A percentile compares a stretch with the other conserved stretches of the same genome.
Conservation (phyloP, 2,888 invertebrate species). For the Polyploca ridens region DNA sequence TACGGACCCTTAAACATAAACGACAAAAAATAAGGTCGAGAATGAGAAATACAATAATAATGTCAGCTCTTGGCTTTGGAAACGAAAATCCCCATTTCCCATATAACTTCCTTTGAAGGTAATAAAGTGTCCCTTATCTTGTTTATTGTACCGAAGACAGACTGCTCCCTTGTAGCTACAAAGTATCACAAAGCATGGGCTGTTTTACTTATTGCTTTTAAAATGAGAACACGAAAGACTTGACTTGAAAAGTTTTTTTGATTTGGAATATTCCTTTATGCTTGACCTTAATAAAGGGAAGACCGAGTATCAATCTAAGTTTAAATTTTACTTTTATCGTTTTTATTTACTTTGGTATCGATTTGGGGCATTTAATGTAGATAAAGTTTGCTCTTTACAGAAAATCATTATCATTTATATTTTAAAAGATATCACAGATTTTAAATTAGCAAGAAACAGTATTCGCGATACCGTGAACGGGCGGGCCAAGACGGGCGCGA, state of each 20-base stretch:
- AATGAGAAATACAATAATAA: constrained; percentile 9
- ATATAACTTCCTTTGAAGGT: constrained; percentile 11
- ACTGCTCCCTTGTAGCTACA: background rate
- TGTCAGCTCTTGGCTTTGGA: background rate
- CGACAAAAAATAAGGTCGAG: constrained; percentile 8
- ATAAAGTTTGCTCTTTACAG: too few relatives aligned
- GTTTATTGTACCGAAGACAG: constrained; percentile 5
- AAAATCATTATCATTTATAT: too few relatives aligned
- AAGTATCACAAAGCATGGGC: background rate
- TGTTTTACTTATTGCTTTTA: background rate
- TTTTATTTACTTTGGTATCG: too few relatives aligned
- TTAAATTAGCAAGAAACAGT: too few relatives aligned
- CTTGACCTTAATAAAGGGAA: too few relatives aligned
- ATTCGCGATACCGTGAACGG: too few relatives aligned
- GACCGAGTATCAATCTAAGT: too few relatives aligned
- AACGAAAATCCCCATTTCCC: constrained; percentile 9
- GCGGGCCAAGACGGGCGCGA: too few relatives aligned
- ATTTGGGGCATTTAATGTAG: too few relatives aligned
- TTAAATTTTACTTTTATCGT: too few relatives aligned
- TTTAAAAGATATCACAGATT: too few relatives aligned
- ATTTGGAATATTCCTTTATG: too few relatives aligned
- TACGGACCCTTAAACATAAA: constrained; percentile 7
- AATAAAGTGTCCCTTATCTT: constrained; percentile 12
- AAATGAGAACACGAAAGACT: background rate
- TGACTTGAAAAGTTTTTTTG: background rate